Evolutionary conservation across 23 tunicate genomes (phyloP), one percentile per base, ranked within the genome.

Genomic region (Trididemnum miniatum): DNA sequence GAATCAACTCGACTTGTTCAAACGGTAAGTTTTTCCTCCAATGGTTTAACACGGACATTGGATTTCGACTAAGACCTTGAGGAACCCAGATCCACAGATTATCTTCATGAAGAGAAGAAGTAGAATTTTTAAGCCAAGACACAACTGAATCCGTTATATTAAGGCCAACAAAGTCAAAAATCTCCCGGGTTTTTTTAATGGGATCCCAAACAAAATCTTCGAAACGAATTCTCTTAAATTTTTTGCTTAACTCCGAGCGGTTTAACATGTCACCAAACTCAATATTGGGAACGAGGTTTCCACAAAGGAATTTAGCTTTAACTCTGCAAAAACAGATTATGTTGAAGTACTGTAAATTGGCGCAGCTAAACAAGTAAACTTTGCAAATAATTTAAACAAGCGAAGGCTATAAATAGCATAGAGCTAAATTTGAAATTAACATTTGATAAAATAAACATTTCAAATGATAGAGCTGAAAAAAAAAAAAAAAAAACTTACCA

Each of bases 141-240:
- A 24, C 38, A 9, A 75, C 34, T 3, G 36, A 62, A 2, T 35
- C 62, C 2, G 20, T 26, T 25, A 75, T 34, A 18, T 37, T 37
- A 4, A 75, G 9, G 2, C 29, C 25, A 23, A 75, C 59, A 75
- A 75, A 75, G 23, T 75, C 59, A 37, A 28, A 75, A 25, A 75
- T 75, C 34, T 75, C 38, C 28, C 38, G 24, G 2, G 80, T 2
- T 2, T 12, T 37, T 75, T 37, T 9, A 5, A 75, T 38, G 23
- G 80, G 80, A 26, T 75, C 62, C 26, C 23, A 12, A 36, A 36
- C 59, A 75, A 75, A 75, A 25, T 75, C 80, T 25, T 75, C 80
- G n/a, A 34, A 39, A 28, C 80, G 25, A n/a, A 75, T 75, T 35
- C 80, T 62, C 80, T 35, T 20, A 38, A 28, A 75, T 22, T 37